These are phyloP conservation scores for Garra rufa DNA, from an alignment of 2,113 vertebrate genomes.

Conservation along the genomic window DNA sequence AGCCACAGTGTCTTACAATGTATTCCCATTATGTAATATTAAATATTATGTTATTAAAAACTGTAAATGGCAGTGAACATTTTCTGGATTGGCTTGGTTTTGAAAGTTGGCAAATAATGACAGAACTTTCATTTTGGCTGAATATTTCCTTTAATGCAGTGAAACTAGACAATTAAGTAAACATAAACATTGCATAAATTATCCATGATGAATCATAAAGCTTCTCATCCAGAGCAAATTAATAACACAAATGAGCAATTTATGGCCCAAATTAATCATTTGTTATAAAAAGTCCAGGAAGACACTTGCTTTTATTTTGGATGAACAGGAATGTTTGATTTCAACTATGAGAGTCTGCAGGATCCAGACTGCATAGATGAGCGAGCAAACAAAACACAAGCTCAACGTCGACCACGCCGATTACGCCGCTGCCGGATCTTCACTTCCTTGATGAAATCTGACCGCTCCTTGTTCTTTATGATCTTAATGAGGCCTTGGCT, in stretches of 20 bases:
- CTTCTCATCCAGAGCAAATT: background rate
- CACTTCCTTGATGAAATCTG: background rate
- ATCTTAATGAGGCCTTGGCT: constrained; percentile 1
- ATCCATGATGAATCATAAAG: background rate
- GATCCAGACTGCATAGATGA: background rate
- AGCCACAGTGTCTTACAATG: background rate
- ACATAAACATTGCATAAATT: background rate
- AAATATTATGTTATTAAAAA: background rate
- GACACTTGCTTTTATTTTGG: background rate
- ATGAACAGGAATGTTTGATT: background rate
- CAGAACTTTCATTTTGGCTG: background rate
- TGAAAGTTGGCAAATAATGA: background rate
- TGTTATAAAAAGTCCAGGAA: background rate
- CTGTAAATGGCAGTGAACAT: background rate
- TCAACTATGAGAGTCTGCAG: background rate
- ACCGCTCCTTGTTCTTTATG: background rate
- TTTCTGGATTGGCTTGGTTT: background rate
- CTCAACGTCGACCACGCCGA: background rate
- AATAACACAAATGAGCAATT: background rate
- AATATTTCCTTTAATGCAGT: background rate
- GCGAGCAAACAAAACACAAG: background rate
- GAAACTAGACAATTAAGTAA: background rate
- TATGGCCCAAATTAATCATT: background rate
- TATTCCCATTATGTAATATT: background rate
- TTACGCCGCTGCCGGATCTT: background rate